Base-by-base conservation (phyloP, 23 tunicate species). In the Phallusia fumigata region DNA sequence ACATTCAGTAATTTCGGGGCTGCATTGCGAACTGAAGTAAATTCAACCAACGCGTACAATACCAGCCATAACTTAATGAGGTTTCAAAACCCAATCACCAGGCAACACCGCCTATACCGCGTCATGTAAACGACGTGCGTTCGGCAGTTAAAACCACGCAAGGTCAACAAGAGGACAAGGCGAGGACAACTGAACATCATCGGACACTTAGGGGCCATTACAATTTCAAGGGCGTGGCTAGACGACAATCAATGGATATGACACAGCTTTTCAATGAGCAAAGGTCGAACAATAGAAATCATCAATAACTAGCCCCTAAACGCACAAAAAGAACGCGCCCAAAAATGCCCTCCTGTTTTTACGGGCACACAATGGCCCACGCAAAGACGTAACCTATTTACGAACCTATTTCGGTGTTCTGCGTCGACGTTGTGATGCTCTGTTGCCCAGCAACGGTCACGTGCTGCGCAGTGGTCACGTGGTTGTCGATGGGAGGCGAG, bases 401-500 rank as follows among this genome's bases (percentile, higher is more conserved):
- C 69, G 8, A 21, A 58, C 69, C 69, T 58, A 58, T 58, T 6
- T 58, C 69, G 69, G 69, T 58, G 69, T 13, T 58, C 28, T 11
- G 1, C 69, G 69, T 1, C 69, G 16, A 1, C 5, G 69, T 58
- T 22, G 16, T 21, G 69, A 16, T 16, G 69, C 28, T 58, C 69
- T 58, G 69, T 58, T 58, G 69, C 69, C 5, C 69, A 58, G 13
- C 69, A 58, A 24, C 28, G 69, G 69, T 58, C 69, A 58, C 69
- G 69, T 58, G 69, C 69, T 58, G 69, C 3, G 28, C 16, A 8
- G 28, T 24, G 69, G 28, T 58, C 8, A 40, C 47, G 47, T 40
- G 10, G 5, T 40, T 5, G 47, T 40, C 47, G 47, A 10, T 5
- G 5, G 47, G 10, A 10, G 47, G 47, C 47, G 47, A 3, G 8